These are phyloP conservation scores for Eristalis intricaria DNA, from an alignment of 2,888 invertebrate species.

Conservation along the genomic window DNA sequence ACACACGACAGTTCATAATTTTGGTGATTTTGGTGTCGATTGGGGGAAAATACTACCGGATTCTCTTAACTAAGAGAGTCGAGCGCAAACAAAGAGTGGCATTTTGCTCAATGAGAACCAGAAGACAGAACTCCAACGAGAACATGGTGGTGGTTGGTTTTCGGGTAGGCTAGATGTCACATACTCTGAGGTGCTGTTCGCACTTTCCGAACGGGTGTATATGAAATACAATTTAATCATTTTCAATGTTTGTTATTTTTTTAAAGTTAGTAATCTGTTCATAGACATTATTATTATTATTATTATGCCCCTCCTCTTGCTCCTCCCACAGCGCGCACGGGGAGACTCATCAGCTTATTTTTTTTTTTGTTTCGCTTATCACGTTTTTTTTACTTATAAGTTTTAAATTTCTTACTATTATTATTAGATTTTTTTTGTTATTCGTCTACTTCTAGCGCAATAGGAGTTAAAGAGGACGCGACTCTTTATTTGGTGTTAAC, in stretches of 20 bases:
- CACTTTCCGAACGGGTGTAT: neutral
- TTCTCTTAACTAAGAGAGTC: slow-evolving; percentile 13
- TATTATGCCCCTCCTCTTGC: too few species aligned
- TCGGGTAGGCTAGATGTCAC: neutral
- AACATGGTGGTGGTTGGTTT: slow-evolving; percentile 18
- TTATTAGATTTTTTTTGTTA: too few species aligned
- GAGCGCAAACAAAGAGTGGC: neutral
- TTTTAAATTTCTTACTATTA: too few species aligned
- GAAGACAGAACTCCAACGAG: neutral
- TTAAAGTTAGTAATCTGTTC: neutral
- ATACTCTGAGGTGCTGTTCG: neutral
- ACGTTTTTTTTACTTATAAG: too few species aligned
- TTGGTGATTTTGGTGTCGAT: neutral
- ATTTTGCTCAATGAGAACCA: slow-evolving; percentile 6
- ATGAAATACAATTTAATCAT: too few species aligned
- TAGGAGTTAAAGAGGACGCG: too few species aligned
- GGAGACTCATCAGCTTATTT: too few species aligned
- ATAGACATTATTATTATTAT: neutral
- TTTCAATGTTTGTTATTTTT: too few species aligned
- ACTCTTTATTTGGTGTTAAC: too few species aligned
- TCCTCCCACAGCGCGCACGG: too few species aligned
- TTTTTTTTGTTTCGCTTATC: too few species aligned
- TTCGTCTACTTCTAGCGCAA: too few species aligned
- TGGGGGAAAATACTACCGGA: slow-evolving; percentile 21
- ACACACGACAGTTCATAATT: slow-evolving; percentile 41